These are phyloP conservation scores for Cylindroiulus punctatus DNA, from an alignment of 2,888 invertebrate species.

Conservation along the genomic window DNA sequence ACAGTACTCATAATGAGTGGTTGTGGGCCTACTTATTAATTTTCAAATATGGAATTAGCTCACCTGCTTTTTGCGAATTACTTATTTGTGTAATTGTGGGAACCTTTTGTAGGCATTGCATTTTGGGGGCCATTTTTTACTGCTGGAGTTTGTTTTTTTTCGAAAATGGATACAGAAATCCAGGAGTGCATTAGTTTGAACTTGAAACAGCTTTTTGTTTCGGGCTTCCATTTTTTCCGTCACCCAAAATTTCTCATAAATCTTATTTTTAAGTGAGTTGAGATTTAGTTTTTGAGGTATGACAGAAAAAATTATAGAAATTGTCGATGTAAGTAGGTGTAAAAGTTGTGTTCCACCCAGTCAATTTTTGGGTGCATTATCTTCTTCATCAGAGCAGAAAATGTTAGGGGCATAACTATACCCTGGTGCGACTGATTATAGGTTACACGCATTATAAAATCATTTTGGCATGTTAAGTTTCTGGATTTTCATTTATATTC, in stretches of 20 bases:
- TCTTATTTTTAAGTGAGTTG: slow-evolving; percentile 47
- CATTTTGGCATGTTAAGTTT: slow-evolving; percentile 54
- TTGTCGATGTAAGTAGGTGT: slow-evolving; percentile 46
- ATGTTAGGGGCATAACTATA: slow-evolving; percentile 54
- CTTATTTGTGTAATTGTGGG: slow-evolving; percentile 11
- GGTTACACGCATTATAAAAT: slow-evolving; percentile 56
- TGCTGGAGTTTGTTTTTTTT: background rate
- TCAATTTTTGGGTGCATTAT: slow-evolving; percentile 50
- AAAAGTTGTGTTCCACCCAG: slow-evolving; percentile 50
- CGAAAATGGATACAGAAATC: background rate
- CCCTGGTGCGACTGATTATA: slow-evolving; percentile 55
- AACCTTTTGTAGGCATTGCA: background rate
- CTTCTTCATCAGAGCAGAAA: slow-evolving; percentile 53
- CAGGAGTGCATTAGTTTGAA: background rate
- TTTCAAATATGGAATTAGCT: slow-evolving; percentile 20
- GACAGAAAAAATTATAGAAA: slow-evolving; percentile 31
- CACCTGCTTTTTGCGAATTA: background rate
- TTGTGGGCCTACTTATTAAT: slow-evolving; percentile 15
- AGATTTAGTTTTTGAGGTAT: slow-evolving; percentile 27
- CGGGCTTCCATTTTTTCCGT: background rate
- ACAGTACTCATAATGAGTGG: background rate
- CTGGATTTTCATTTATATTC: slow-evolving; percentile 43
- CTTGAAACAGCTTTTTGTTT: slow-evolving; percentile 17
- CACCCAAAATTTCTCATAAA: slow-evolving; percentile 37
- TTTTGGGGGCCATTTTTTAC: slow-evolving; percentile 17